Evolutionary conservation across 2,888 invertebrate genomes (phyloP).

Genomic region (Herminia tarsipennalis): DNA sequence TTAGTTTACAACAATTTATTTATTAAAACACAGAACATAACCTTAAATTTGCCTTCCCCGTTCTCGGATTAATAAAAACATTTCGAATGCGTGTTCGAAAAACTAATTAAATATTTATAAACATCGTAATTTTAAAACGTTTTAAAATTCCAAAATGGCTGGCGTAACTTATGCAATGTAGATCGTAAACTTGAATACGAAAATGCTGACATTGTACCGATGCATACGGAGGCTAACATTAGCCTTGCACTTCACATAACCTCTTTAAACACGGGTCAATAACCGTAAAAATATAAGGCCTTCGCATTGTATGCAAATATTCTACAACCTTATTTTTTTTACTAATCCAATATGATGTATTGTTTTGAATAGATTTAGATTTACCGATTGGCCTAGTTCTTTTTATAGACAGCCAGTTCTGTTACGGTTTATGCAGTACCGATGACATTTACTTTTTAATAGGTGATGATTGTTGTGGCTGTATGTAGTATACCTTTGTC

Average conservation of each 20-base stretch:
- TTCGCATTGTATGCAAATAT: conserved; percentile 58
- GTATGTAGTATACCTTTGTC: neutral
- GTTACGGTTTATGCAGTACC: conserved; percentile 7
- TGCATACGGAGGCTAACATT: conserved; percentile 18
- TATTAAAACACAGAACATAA: neutral
- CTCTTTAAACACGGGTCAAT: conserved; percentile 39
- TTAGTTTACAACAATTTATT: too few species aligned
- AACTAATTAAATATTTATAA: neutral
- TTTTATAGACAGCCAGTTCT: conserved; percentile 8
- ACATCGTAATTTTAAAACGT: conserved; percentile 3
- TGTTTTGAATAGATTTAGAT: conserved; percentile 39
- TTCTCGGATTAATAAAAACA: too few species aligned
- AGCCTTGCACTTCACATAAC: conserved; percentile 43
- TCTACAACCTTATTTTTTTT: conserved; percentile 23
- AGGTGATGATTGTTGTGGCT: neutral
- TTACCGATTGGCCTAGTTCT: conserved; percentile 33
- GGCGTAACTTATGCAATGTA: conserved; percentile 26
- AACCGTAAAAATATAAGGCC: conserved; percentile 36
- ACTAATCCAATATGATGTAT: conserved; percentile 29
- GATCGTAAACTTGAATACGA: conserved; percentile 20
- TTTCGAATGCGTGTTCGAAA: neutral
- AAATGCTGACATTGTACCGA: conserved; percentile 16
- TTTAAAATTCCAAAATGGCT: conserved; percentile 17
- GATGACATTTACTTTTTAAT: conserved; percentile 2
- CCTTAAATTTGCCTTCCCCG: neutral